Base-by-base conservation (phyloP, 2,888 invertebrate genomes). In the Listrodromus nycthemerus region DNA sequence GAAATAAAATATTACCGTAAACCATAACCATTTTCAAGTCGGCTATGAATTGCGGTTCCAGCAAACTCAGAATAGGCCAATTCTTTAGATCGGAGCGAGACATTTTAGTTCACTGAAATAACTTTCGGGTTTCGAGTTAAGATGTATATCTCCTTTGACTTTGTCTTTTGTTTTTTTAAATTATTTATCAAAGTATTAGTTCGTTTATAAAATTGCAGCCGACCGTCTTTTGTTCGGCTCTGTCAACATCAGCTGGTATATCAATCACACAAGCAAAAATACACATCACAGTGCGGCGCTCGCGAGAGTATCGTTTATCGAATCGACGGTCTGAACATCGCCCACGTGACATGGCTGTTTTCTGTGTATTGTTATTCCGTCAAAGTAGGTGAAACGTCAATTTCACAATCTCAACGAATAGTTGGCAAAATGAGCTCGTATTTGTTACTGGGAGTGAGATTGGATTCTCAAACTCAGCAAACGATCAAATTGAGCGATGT, bases 401-500 rank as follows among this genome's bases (percentile, higher is more conserved):
- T 61, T 61, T 27, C 27, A 6, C 58, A 6, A 16, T 61, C 30
- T 13, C 19, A 8, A 37, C 6, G 10, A 37, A 33, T 30, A 27
- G n/a, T 4, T 48, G 16, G 30, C 2, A 82, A 87, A 87, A 92
- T 92, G 91, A 71, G 80, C 55, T 86, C 89, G 2, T 89, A 91
- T 85, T 85, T 93, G 73, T 73, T 90, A 83, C 93, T 95, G 65
- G 95, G 95, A 65, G 91, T 95, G 80, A 94, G 95, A 88, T 92
- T 95, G 81, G 92, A 94, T 83, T 93, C 94, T 67, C 94, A 94
- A 85, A 92, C 94, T 65, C 94, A 94, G 82, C 94, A 94, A 87
- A 94, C 95, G 65, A 91, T 95, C 77, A 95, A 95, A 89, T 89
- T 96, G 61, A 95, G 95, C 83, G 95, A 96, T 90, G 94, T 96